Conservation (phyloP, 2,888 invertebrate genomes). For the Leptinotarsa tumamoca region DNA sequence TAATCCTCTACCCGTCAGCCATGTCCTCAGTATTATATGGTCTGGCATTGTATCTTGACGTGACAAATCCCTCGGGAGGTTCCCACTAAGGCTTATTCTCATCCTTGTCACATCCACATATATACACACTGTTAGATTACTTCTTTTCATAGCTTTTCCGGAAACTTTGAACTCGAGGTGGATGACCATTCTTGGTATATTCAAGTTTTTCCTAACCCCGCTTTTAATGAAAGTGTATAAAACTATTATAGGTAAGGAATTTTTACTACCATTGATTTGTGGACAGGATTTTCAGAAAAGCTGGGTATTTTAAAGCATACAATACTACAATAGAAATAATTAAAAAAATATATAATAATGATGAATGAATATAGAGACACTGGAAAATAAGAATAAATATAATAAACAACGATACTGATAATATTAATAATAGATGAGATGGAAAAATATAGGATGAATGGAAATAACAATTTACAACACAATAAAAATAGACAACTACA, state of each 20-base stretch:
- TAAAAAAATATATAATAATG: too few species aligned
- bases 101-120: constrained; percentile 61
- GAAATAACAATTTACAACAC: too few species aligned
- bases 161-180: constrained; percentile 24
- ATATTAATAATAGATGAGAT: too few species aligned
- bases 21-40: constrained; percentile 50
- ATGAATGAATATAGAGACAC: too few species aligned
- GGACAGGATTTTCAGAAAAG: background rate
- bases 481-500: too few species aligned
- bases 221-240: background rate
- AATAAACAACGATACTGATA: too few species aligned
- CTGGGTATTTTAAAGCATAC: too few species aligned
- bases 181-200: constrained; percentile 13
- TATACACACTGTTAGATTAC: constrained; percentile 58
- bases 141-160: constrained; percentile 53
- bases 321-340: too few species aligned
- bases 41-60: constrained; percentile 63
- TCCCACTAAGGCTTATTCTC: constrained; percentile 58
- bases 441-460: too few species aligned
- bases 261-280: background rate
- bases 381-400: too few species aligned
- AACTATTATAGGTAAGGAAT: background rate
- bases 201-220: constrained; percentile 14
- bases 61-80: constrained; percentile 63
- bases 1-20: constrained; percentile 49